A percentile compares a stretch with the other conserved stretches of the same genome.
Conservation (phyloP, 2,888 invertebrate genomes). For the Drymonia ruficornis region DNA sequence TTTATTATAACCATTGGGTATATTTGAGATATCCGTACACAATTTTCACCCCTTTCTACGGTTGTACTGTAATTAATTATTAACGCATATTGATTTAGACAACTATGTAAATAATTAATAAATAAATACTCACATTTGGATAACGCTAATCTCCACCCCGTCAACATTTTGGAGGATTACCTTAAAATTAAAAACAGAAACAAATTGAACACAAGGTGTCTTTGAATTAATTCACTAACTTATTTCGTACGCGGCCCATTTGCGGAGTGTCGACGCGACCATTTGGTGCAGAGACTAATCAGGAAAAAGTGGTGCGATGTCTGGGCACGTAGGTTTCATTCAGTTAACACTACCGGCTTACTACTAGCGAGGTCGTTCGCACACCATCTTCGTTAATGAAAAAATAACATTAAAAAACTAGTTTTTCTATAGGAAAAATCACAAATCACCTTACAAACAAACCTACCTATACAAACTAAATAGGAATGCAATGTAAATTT, state of each 20-base stretch:
- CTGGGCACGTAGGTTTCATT: slow-evolving; percentile 47
- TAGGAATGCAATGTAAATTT: too few relatives aligned
- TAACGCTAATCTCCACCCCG: slow-evolving; percentile 72
- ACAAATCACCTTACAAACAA: too few relatives aligned
- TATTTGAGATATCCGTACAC: too few relatives aligned
- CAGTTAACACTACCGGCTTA: slow-evolving; percentile 48
- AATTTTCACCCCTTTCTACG: not conserved
- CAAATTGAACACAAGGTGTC: slow-evolving; percentile 20
- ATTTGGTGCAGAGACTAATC: slow-evolving; percentile 52
- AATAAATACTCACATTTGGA: slow-evolving; percentile 74
- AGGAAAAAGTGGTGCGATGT: slow-evolving; percentile 50
- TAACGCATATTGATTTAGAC: not conserved
- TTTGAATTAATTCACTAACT: slow-evolving; percentile 20
- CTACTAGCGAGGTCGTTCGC: slow-evolving; percentile 37
- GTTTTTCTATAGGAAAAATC: not conserved
- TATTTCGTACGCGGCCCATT: slow-evolving; percentile 18
- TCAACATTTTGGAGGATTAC: slow-evolving; percentile 64
- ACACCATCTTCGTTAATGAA: slow-evolving; percentile 13
- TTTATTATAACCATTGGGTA: too few relatives aligned
- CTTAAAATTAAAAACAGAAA: slow-evolving; percentile 50
- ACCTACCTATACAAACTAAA: too few relatives aligned
- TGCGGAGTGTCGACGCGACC: slow-evolving; percentile 44
- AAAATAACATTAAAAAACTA: slow-evolving; percentile 56
- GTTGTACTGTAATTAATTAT: not conserved
- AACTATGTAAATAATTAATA: not conserved